A percentile compares a stretch with the other conserved stretches of the same genome.
Conservation (phyloP, 2,797 vertebrate species). For the Malacoctenus gilli region DNA sequence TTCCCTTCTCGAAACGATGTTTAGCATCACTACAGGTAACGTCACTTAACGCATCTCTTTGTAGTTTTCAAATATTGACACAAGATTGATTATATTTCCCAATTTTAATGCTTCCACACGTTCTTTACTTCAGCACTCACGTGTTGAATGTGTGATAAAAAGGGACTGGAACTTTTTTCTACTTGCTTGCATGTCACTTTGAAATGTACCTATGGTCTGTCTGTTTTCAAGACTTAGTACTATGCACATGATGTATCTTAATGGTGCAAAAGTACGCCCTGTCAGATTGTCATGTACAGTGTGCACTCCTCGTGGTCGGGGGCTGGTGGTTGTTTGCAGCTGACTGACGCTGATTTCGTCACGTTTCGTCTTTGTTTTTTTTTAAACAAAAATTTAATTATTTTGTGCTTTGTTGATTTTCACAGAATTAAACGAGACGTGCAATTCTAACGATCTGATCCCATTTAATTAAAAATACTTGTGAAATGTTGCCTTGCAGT, state of each 20-base stretch:
- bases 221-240: constrained; percentile 71
- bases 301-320: constrained; percentile 17
- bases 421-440: not conserved
- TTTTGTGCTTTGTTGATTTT: no score
- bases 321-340: constrained; percentile 24
- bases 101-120: constrained; percentile 73
- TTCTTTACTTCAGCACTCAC: constrained; percentile 60
- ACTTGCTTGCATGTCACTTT: constrained; percentile 75
- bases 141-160: constrained; percentile 68
- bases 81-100: constrained; percentile 22
- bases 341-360: constrained; percentile 2
- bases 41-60: constrained; percentile 45
- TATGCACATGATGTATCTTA: constrained; percentile 80
- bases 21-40: constrained; percentile 35
- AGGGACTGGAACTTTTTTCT: constrained; percentile 46
- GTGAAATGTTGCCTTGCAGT: constrained; percentile 27
- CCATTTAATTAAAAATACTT: constrained; percentile 5
- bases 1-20: constrained; percentile 23
- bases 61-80: constrained; percentile 28
- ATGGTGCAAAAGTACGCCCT: constrained; percentile 62
- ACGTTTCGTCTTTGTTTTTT: no score
- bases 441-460: not conserved
- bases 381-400: constrained; percentile 11
- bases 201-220: constrained; percentile 50
- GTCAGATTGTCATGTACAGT: constrained; percentile 51